phyloP scores from a whole-genome alignment of 2,113 vertebrate genomes.

The Laticauda colubrina region DNA sequence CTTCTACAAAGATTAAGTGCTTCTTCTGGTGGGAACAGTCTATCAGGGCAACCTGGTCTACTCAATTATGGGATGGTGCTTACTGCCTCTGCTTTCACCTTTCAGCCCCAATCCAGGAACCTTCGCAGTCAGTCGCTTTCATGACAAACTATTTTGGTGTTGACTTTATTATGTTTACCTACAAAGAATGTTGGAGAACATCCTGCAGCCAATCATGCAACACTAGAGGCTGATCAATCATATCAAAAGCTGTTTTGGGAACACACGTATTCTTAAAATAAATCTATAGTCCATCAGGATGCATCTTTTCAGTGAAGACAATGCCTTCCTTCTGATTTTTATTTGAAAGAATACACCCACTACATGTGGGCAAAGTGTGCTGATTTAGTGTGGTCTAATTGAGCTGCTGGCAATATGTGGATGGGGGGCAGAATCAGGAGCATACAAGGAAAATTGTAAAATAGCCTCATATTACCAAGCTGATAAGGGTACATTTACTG shows the following conservation, averaged over 20 bases:
- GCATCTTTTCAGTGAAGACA: slow-evolving; percentile 1
- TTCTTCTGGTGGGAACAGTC: no score
- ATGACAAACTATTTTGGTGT: no score
- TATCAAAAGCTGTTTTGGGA: not conserved
- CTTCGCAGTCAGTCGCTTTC: no score
- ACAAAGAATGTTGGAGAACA: not conserved
- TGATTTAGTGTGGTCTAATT: slow-evolving; percentile 57
- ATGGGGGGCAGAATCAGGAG: slow-evolving; percentile 49
- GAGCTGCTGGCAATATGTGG: slow-evolving; percentile 45
- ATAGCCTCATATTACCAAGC: slow-evolving; percentile 59
- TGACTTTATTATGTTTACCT: no score
- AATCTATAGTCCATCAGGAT: slow-evolving; percentile 2
- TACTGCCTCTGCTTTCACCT: no score
- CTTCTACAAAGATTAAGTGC: no score
- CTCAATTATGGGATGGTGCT: no score
- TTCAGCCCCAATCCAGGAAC: no score
- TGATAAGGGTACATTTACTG: slow-evolving; percentile 48
- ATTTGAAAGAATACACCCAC: slow-evolving; percentile 12
- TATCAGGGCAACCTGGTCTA: no score
- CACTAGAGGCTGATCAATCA: not conserved
- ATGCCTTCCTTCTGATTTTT: slow-evolving; percentile 28
- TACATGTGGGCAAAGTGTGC: not conserved
- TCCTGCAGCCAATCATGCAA: not conserved
- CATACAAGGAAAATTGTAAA: slow-evolving; percentile 68
- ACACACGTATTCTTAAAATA: not conserved